Conservation (phyloP, 30 jellyfish, hydroid and myxozoan species). For the Morbakka virulenta region DNA sequence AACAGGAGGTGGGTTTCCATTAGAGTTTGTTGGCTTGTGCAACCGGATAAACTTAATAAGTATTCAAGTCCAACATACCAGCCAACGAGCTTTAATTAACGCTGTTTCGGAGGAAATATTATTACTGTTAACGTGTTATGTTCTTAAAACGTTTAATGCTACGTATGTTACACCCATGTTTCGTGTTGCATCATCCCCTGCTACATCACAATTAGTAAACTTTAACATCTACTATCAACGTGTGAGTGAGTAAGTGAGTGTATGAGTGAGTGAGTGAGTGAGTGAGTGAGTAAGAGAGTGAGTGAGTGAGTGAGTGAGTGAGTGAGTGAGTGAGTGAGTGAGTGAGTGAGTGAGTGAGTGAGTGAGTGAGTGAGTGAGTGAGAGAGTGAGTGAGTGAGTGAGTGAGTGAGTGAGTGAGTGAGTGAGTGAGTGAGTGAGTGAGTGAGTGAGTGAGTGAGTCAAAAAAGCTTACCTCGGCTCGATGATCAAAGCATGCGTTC, state of each 20-base stretch:
- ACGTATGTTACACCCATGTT: no score
- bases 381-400: not conserved
- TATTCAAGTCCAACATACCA: no score
- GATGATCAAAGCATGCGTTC: slow-evolving; percentile 97
- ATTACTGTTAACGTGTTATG: no score
- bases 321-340: not conserved
- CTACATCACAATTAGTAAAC: no score
- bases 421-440: not conserved
- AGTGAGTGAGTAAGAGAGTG: not conserved
- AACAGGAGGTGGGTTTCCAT: no score
- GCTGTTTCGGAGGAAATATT: no score
- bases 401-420: not conserved
- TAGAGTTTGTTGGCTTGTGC: no score
- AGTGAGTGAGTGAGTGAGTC: not conserved
- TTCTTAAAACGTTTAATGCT: no score
- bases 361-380: not conserved
- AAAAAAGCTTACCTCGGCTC: slow-evolving; percentile 72
- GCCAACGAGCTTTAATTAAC: no score
- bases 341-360: not conserved
- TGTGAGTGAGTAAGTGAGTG: not conserved
- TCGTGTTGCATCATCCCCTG: no score
- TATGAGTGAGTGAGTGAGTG: not conserved
- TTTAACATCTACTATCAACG: no score
- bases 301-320: not conserved
- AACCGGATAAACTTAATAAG: no score